Percentiles rank a stretch among this genome's conserved stretches.
Evolutionary conservation across 23 tunicate species (phyloP).

Genomic region (Halocynthia roretzi): DNA sequence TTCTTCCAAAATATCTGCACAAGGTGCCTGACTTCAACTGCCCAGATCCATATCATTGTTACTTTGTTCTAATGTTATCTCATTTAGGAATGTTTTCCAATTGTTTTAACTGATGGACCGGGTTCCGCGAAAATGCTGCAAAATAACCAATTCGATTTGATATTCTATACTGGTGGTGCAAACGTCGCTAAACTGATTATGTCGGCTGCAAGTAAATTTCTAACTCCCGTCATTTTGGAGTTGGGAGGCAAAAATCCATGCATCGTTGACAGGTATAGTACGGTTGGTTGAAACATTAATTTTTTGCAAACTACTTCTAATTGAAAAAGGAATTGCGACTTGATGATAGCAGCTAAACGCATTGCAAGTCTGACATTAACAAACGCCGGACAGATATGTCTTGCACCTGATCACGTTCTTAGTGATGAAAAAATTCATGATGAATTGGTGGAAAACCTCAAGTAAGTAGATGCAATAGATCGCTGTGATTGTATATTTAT

Average conservation of each 20-base stretch:
- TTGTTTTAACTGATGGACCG: constrained; percentile 33
- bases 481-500: not conserved
- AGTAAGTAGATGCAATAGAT: not conserved
- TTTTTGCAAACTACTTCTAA: not conserved
- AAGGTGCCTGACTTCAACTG: not conserved
- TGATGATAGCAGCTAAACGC: constrained; percentile 50
- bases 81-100: constrained; percentile 44
- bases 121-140: constrained; percentile 36
- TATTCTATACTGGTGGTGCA: constrained; percentile 83
- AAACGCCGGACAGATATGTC: constrained; percentile 77
- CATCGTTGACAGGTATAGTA: constrained; percentile 30
- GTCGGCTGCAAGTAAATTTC: constrained; percentile 74
- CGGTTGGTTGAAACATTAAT: too few relatives aligned
- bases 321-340: constrained; percentile 13
- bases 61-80: not conserved
- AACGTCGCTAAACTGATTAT: constrained; percentile 49
- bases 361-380: constrained; percentile 28
- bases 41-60: too few relatives aligned
- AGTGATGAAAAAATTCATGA: constrained; percentile 24
- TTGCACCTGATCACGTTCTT: constrained; percentile 62
- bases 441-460: constrained; percentile 29
- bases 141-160: constrained; percentile 48
- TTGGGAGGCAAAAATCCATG: constrained; percentile 91
- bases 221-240: constrained; percentile 81
- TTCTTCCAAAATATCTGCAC: constrained; percentile 41